These are phyloP conservation scores for Mormyrus hasselquistii DNA, from an alignment of 2,797 vertebrate species.

Conservation along the genomic window DNA sequence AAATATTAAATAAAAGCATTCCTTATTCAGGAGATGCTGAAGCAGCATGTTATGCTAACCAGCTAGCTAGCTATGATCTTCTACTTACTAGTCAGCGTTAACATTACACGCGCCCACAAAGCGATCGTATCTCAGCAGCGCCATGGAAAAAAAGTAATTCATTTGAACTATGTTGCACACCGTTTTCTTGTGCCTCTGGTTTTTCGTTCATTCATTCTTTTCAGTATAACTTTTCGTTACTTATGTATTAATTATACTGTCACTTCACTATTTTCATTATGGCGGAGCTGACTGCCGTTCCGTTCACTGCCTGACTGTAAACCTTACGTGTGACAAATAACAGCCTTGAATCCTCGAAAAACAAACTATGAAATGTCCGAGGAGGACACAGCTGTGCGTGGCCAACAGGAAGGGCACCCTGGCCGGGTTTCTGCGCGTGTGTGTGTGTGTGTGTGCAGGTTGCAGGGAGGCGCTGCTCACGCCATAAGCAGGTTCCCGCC, in stretches of 20 bases:
- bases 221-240: background rate
- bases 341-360: background rate
- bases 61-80: background rate
- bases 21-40: background rate
- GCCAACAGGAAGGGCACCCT: background rate
- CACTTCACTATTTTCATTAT: background rate
- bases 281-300: background rate
- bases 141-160: background rate
- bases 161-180: background rate
- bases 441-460: background rate
- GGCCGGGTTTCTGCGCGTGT: background rate
- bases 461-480: slow-evolving; percentile 62
- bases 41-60: background rate
- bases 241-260: background rate
- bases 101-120: background rate
- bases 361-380: background rate
- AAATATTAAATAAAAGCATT: background rate
- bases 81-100: background rate
- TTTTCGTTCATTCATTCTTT: background rate
- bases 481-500: slow-evolving; percentile 95
- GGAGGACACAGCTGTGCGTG: background rate
- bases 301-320: background rate
- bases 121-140: background rate
- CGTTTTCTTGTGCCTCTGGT: background rate
- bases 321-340: background rate